These are phyloP conservation scores for Clarias laeviceps DNA, from an alignment of 2,797 vertebrate species.

Conservation along the genomic window DNA sequence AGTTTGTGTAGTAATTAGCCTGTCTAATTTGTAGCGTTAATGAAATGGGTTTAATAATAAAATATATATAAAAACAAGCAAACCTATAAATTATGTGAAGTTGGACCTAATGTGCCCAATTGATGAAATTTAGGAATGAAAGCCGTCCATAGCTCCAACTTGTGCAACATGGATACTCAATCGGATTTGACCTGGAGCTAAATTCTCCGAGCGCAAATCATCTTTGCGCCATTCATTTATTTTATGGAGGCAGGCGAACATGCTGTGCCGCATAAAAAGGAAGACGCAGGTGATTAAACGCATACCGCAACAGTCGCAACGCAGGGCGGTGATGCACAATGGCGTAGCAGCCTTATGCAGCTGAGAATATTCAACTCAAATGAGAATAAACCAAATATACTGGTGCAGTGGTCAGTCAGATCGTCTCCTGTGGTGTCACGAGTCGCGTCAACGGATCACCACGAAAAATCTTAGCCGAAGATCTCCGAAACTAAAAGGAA, in stretches of 20 bases:
- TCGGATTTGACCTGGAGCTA: not conserved
- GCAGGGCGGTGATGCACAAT: not conserved
- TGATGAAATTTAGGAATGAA: not conserved
- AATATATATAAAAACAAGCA: no score
- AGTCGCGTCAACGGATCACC: not conserved
- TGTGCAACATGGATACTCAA: not conserved
- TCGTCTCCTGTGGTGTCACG: not conserved
- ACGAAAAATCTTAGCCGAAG: not conserved
- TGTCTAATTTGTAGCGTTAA: not conserved
- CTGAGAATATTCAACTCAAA: not conserved
- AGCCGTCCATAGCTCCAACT: no score
- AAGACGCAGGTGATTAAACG: not conserved
- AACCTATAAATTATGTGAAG: not conserved
- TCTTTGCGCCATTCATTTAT: not conserved
- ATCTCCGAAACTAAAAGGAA: not conserved
- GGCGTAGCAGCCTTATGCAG: not conserved
- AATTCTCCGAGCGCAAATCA: not conserved
- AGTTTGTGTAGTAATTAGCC: not conserved
- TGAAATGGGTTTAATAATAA: not conserved
- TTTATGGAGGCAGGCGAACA: not conserved
- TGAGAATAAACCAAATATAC: not conserved
- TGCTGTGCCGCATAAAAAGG: not conserved
- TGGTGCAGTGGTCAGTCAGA: not conserved
- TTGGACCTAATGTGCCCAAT: not conserved
- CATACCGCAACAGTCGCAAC: not conserved